Evolutionary conservation across 2,797 vertebrate species (phyloP).

Genomic region (Enteromius thamalakanensis): DNA sequence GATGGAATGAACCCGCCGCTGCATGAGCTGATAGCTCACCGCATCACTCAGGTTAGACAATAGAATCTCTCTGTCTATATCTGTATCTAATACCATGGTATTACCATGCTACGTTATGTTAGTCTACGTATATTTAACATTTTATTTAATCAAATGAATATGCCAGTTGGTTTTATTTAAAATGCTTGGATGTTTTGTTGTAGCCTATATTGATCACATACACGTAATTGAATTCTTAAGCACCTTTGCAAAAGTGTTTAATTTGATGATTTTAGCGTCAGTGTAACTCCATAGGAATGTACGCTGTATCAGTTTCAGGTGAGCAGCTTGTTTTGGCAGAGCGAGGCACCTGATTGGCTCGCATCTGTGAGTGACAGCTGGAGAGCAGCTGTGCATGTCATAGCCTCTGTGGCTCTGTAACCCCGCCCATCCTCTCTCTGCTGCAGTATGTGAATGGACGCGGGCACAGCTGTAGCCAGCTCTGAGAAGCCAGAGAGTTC

Average conservation of each 20-base stretch:
- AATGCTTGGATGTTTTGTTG: neutral
- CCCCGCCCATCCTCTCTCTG: slow-evolving; percentile 60
- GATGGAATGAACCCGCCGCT: slow-evolving; percentile 60
- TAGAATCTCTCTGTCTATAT: neutral
- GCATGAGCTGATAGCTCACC: slow-evolving; percentile 38
- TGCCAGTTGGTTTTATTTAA: neutral
- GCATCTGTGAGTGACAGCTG: slow-evolving; percentile 11
- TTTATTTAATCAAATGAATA: neutral
- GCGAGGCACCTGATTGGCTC: slow-evolving; percentile 23
- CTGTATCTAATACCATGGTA: neutral
- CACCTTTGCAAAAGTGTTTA: neutral
- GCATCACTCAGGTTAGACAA: slow-evolving; percentile 67
- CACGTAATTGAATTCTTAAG: neutral
- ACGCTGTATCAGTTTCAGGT: slow-evolving; percentile 2
- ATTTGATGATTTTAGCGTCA: neutral
- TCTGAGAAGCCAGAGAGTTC: slow-evolving; percentile 70
- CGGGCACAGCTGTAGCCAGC: slow-evolving; percentile 65
- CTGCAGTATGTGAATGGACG: slow-evolving; percentile 74
- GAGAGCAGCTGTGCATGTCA: slow-evolving; percentile 7
- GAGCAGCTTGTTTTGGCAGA: slow-evolving; percentile 4
- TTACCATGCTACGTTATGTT: neutral
- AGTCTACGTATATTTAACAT: neutral
- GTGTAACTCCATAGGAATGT: neutral
- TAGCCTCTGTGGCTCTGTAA: slow-evolving; percentile 3
- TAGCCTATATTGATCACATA: neutral